Base-by-base conservation (phyloP, 2,113 vertebrate species). In the Gila orcuttii region DNA sequence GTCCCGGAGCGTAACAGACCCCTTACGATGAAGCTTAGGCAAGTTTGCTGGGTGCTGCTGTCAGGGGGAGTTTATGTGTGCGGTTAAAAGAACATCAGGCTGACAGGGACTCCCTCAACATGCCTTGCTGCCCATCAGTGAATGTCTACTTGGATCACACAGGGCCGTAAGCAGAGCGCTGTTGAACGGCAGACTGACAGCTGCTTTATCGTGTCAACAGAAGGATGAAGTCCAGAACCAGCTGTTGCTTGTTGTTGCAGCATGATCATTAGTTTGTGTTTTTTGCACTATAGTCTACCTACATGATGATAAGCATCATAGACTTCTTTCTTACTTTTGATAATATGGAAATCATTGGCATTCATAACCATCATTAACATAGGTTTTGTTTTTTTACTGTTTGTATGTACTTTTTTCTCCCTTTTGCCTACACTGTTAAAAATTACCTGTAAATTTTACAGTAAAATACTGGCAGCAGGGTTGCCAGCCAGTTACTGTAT, bases 111-210 rank as follows among this genome's bases (percentile, higher is more conserved):
- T 89, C 89, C 89, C 73, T 85, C 87, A 78, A 87, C 79, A 90
- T 82, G 91, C 86, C 85, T 88, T 55, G 82, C 85, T 88, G 86
- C 90, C 90, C 89, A 91, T 90, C 90, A 73, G 88, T 82, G 89
- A 89, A 92, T 55, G 93, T 95, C 94, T 60, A 85, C 89, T 95
- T 90, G 28, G 88, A 95, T 96, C 93, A 94, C 91, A 92, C 89
- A 91, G 47, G 78, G 82, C 88, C 83, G 52, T 91, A 90, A 90
- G 90, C 92, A 89, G 66, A 87, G 79, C 19, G 73, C 79, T 52
- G 78, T 47, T 77, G 71, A 79, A 74, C 17, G 5, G 31, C 6
- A 64, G 47, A 62, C 66, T 83, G 87, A 83, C 50, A 69, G 74
- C 39, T 86, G 64, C 78, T 71, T 31, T 59, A 42, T n/a, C 0